phyloP scores from a whole-genome alignment of 2,113 vertebrate genomes.

The Uria aalge region DNA sequence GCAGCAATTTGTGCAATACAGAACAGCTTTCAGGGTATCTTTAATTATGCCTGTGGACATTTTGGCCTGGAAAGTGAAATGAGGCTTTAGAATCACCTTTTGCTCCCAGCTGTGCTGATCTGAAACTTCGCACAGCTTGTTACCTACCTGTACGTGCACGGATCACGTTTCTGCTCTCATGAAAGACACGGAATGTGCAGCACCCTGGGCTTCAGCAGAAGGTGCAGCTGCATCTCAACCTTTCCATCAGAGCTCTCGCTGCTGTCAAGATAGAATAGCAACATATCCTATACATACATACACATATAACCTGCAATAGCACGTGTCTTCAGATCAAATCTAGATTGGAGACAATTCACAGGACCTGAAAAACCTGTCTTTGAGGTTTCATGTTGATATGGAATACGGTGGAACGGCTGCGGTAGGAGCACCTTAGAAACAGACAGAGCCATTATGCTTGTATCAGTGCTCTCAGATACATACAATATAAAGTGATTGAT shows the following conservation, averaged over 20 bases:
- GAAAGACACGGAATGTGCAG: not conserved
- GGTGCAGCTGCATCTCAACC: not conserved
- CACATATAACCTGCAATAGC: not conserved
- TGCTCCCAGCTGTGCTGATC: not conserved
- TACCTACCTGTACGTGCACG: not conserved
- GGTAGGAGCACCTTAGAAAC: not conserved
- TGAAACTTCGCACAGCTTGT: not conserved
- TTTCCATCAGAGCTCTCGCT: not conserved
- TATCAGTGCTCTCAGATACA: not conserved
- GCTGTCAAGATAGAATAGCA: not conserved
- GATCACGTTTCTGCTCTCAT: not conserved
- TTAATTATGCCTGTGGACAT: slow-evolving; percentile 36
- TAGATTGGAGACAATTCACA: not conserved
- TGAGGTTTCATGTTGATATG: not conserved
- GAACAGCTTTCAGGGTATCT: slow-evolving; percentile 21
- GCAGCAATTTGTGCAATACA: slow-evolving; percentile 18
- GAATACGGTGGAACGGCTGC: not conserved
- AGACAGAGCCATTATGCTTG: not conserved
- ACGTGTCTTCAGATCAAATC: not conserved
- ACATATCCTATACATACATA: not conserved
- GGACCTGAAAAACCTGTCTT: not conserved
- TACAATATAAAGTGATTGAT: not conserved
- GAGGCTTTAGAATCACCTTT: slow-evolving; percentile 36
- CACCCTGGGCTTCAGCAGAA: not conserved
- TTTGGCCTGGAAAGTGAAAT: slow-evolving; percentile 8